phyloP scores from a whole-genome alignment of 2,113 vertebrate species.

The Tapirus terrestris region DNA sequence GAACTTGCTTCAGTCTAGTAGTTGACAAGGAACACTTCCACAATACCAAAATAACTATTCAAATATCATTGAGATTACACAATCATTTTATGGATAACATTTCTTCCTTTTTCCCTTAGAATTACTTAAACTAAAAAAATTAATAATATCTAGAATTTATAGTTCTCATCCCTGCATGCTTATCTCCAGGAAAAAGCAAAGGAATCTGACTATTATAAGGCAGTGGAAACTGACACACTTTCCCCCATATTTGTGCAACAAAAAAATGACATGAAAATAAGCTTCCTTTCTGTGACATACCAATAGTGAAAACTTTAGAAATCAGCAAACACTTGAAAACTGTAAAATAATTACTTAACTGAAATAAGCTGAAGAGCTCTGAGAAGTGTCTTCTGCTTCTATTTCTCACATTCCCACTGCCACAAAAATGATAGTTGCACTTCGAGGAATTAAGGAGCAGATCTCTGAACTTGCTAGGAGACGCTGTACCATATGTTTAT shows the following conservation, averaged over 20 bases:
- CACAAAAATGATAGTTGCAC: background rate
- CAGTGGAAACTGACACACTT: background rate
- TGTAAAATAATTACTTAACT: background rate
- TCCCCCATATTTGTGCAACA: background rate
- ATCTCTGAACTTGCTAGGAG: background rate
- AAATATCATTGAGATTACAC: accelerated
- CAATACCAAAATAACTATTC: background rate
- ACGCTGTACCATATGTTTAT: accelerated
- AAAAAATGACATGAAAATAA: background rate
- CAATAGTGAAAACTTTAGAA: background rate
- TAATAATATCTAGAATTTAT: background rate
- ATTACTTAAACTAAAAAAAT: background rate
- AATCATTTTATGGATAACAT: background rate
- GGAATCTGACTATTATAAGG: background rate
- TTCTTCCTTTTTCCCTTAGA: background rate
- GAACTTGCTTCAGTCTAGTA: background rate
- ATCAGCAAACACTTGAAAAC: background rate
- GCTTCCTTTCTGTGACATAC: background rate
- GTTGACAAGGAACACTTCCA: background rate
- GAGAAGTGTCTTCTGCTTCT: background rate
- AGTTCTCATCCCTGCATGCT: background rate
- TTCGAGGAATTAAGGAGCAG: background rate
- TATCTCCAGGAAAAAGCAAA: background rate
- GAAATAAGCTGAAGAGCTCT: background rate
- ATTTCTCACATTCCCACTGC: accelerated